A percentile compares a stretch with the other conserved stretches of the same genome.
Evolutionary conservation across 2,113 vertebrate genomes (phyloP).

Genomic region (Zeus faber): DNA sequence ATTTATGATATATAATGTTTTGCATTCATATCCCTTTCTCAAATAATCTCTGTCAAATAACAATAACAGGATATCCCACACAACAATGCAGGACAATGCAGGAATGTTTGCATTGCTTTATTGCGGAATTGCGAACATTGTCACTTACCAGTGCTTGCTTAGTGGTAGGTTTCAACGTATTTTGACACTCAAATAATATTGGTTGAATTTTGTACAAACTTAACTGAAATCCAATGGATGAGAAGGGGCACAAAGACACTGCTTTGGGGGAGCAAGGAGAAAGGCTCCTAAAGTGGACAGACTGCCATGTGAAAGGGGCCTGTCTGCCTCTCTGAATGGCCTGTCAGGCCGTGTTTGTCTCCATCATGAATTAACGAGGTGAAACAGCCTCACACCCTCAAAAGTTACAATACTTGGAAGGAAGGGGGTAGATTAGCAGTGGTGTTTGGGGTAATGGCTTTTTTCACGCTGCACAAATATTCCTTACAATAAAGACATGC

Average conservation of each 20-base stretch:
- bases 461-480: conserved; percentile 66
- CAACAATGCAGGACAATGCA: conserved; percentile 30
- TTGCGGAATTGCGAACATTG: conserved; percentile 48
- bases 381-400: conserved; percentile 58
- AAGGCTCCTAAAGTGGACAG: conserved; percentile 45
- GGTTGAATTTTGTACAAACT: conserved; percentile 34
- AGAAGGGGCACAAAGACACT: conserved; percentile 33
- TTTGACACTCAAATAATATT: conserved; percentile 52
- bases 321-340: conserved; percentile 34
- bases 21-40: conserved; percentile 25
- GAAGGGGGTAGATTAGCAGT: conserved; percentile 50
- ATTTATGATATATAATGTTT: conserved; percentile 12
- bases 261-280: conserved; percentile 25
- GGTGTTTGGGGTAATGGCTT: conserved; percentile 45
- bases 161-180: conserved; percentile 39
- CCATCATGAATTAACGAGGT: conserved; percentile 49
- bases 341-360: conserved; percentile 60
- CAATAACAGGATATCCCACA: conserved; percentile 60
- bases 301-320: conserved; percentile 59
- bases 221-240: conserved; percentile 56
- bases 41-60: conserved; percentile 37
- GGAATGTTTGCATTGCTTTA: conserved; percentile 54
- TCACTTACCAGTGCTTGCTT: conserved; percentile 39
- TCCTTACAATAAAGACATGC: conserved; percentile 53
- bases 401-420: conserved; percentile 64